phyloP scores from a whole-genome alignment of 2,888 invertebrate species.

The Eretmocerus hayati region DNA sequence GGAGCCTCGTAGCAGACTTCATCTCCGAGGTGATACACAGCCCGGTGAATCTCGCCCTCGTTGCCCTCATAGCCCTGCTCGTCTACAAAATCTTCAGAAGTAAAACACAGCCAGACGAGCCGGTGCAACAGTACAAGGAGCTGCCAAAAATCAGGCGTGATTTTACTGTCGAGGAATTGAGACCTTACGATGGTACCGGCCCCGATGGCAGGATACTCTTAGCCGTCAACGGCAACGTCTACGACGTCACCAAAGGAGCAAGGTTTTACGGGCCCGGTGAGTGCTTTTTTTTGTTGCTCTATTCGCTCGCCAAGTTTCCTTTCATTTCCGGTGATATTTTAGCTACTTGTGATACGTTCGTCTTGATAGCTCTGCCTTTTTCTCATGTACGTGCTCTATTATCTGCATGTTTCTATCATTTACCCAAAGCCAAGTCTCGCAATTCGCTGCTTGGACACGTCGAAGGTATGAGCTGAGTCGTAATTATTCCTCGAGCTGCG shows the following conservation, averaged over 20 bases:
- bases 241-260: constrained; percentile 87
- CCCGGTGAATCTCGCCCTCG: constrained; percentile 64
- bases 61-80: constrained; percentile 62
- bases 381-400: no score
- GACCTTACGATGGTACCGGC: constrained; percentile 78
- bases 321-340: no score
- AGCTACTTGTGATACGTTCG: no score
- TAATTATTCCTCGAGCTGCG: no score
- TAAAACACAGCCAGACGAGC: constrained; percentile 40
- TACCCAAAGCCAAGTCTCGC: no score
- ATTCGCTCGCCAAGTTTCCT: no score
- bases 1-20: constrained; percentile 39
- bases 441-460: no score
- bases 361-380: no score
- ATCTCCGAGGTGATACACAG: constrained; percentile 60
- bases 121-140: constrained; percentile 51
- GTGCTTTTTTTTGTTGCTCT: background rate
- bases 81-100: constrained; percentile 68
- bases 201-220: constrained; percentile 83
- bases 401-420: no score
- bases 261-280: constrained; percentile 91
- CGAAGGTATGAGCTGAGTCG: no score
- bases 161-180: constrained; percentile 82
- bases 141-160: constrained; percentile 82
- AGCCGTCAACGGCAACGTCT: constrained; percentile 91